Evolutionary conservation across 2,797 vertebrate genomes (phyloP).

Genomic region (Diplodus sargus): DNA sequence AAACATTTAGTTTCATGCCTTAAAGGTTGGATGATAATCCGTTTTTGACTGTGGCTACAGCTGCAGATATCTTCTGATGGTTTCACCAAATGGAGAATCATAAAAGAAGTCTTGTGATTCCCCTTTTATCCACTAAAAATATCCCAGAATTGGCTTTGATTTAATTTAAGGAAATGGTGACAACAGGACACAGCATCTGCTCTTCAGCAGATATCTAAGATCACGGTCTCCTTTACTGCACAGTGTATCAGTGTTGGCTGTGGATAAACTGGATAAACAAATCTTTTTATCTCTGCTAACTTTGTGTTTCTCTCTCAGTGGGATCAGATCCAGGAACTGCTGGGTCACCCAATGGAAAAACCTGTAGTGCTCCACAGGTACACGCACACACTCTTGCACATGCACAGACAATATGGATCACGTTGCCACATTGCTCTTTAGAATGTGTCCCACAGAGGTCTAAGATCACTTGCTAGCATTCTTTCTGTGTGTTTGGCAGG

Average conservation of each 20-base stretch:
- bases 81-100: neutral
- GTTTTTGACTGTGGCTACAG: neutral
- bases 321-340: conserved; percentile 97
- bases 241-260: neutral
- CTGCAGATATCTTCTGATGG: neutral
- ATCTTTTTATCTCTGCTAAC: neutral
- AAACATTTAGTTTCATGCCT: neutral
- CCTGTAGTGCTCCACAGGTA: conserved; percentile 97
- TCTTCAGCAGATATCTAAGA: neutral
- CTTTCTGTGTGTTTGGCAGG: conserved; percentile 76
- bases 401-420: neutral
- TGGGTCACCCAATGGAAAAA: conserved; percentile 97
- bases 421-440: neutral
- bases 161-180: neutral
- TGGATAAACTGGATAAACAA: neutral
- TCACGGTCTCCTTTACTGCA: neutral
- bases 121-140: neutral
- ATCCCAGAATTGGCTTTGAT: neutral
- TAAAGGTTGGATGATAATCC: neutral
- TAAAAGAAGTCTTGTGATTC: neutral
- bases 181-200: neutral
- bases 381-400: too few species aligned
- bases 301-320: conserved; percentile 83
- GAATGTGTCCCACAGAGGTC: neutral
- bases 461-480: neutral